phyloP scores from a whole-genome alignment of 2,797 vertebrate genomes.

The Gallirallus australis region DNA sequence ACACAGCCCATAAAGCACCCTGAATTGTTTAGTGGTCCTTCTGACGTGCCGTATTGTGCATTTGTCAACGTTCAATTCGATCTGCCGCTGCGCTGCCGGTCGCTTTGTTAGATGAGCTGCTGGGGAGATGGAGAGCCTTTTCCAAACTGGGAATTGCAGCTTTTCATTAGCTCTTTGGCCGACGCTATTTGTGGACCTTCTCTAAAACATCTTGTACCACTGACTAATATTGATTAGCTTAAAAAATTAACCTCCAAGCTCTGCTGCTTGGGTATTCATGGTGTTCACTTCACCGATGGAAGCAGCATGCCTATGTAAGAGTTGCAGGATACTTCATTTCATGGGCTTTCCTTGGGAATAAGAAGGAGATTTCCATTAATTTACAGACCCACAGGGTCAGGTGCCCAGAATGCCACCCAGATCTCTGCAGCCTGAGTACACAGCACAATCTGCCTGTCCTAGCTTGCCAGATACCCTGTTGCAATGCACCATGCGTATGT shows the following conservation, averaged over 20 bases:
- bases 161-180: conserved; percentile 51
- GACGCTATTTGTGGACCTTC: conserved; percentile 21
- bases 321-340: not conserved
- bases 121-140: conserved; percentile 15
- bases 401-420: not conserved
- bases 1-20: not conserved
- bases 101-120: not conserved
- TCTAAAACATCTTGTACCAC: conserved; percentile 30
- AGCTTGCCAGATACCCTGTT: not conserved
- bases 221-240: conserved; percentile 50
- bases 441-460: not conserved
- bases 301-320: rapidly evolving
- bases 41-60: not conserved
- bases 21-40: not conserved
- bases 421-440: too few species aligned
- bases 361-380: not conserved
- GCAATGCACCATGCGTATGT: not conserved
- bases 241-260: conserved; percentile 41
- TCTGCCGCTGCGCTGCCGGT: not conserved
- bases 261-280: not conserved
- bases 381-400: rapidly evolving
- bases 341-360: not conserved
- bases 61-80: not conserved
- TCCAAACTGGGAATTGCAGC: conserved; percentile 33
- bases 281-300: not conserved